These are phyloP conservation scores for Mergus octosetaceus DNA, from an alignment of 2,797 vertebrate genomes.

Conservation along the genomic window DNA sequence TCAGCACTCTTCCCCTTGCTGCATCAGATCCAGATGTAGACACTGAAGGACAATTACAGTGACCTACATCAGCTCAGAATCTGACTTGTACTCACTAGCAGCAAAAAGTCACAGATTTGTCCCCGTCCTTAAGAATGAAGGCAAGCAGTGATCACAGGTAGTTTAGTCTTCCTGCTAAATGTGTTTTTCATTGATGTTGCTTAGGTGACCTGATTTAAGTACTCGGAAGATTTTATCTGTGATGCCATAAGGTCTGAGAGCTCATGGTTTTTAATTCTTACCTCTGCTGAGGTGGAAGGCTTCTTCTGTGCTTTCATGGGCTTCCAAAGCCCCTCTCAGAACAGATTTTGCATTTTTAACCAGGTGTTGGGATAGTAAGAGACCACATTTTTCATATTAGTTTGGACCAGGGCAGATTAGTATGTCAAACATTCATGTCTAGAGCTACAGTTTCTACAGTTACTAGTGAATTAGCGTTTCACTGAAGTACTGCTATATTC, in stretches of 20 bases:
- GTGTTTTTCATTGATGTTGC: neutral
- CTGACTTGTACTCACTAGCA: neutral
- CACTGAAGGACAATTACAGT: too few relatives aligned
- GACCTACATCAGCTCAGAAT: neutral
- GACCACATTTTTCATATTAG: neutral
- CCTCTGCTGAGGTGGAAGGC: neutral
- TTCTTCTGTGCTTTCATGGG: neutral
- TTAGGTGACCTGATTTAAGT: neutral
- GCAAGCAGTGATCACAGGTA: fast-evolving
- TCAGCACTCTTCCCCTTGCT: neutral
- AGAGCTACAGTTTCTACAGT: constrained; percentile 50
- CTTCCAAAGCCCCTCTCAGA: neutral
- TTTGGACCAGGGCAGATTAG: neutral
- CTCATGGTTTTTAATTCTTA: neutral
- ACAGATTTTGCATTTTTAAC: neutral
- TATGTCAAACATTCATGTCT: neutral
- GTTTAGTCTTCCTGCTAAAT: neutral
- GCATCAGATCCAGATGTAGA: neutral
- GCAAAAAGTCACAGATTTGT: neutral
- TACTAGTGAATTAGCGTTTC: neutral
- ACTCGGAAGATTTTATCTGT: neutral
- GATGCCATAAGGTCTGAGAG: neutral
- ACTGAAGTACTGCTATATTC: neutral
- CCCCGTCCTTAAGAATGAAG: neutral
- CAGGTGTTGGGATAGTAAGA: neutral